These are phyloP conservation scores for Talpa occidentalis DNA, from an alignment of 2,113 vertebrate species.

Conservation along the genomic window DNA sequence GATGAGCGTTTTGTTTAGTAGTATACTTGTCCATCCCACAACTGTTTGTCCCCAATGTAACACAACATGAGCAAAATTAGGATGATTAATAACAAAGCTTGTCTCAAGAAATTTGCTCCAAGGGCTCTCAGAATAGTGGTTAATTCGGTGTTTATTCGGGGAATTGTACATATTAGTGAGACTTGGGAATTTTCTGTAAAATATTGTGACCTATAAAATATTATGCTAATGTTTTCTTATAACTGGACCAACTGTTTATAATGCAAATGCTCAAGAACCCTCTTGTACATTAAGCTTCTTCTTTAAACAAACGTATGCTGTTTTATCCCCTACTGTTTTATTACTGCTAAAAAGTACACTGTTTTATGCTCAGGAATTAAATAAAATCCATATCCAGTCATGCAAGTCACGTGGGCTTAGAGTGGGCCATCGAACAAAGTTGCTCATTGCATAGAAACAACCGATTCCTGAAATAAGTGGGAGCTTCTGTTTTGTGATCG, in stretches of 20 bases:
- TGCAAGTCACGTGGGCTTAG: constrained; percentile 32
- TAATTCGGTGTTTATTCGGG: constrained; percentile 60
- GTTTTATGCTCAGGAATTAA: constrained; percentile 50
- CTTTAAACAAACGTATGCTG: background rate
- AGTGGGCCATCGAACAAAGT: background rate
- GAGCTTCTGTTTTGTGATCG: background rate
- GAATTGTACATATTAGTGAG: constrained; percentile 45
- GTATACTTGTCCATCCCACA: constrained; percentile 73
- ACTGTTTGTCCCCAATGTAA: constrained; percentile 60
- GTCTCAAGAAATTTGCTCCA: constrained; percentile 54
- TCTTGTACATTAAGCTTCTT: background rate
- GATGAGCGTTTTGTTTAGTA: constrained; percentile 80
- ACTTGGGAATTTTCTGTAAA: constrained; percentile 57
- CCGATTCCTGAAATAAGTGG: background rate
- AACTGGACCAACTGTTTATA: background rate
- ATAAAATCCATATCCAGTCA: background rate
- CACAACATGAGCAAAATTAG: constrained; percentile 61
- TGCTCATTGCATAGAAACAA: background rate
- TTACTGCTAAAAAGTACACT: background rate
- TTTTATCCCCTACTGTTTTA: background rate
- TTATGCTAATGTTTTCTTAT: constrained; percentile 1
- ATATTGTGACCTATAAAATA: constrained; percentile 41
- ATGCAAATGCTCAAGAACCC: background rate
- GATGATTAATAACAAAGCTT: constrained; percentile 69
- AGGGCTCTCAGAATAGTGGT: constrained; percentile 31